phyloP scores from a whole-genome alignment of 37 sponge, comb jelly and placozoan genomes.

The Halichondria panicea region DNA sequence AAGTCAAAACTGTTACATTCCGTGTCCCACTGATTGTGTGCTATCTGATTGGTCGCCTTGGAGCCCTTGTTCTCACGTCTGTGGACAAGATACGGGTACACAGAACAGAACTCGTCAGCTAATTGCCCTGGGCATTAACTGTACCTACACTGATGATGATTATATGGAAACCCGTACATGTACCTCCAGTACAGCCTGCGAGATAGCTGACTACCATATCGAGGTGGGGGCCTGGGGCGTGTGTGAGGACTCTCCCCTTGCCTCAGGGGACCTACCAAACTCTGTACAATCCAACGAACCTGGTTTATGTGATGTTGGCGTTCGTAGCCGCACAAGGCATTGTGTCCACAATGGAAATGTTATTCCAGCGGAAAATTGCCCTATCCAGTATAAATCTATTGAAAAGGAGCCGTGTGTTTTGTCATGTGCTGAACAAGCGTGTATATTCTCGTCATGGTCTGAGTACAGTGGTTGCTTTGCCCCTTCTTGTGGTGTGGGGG shows the following conservation, averaged over 20 bases:
- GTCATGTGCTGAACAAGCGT: no score
- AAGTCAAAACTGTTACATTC: conserved; percentile 3
- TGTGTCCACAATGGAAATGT: conserved; percentile 14
- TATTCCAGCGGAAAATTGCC: no score
- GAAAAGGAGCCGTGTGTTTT: no score
- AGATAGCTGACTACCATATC: not conserved
- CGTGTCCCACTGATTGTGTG: conserved; percentile 34
- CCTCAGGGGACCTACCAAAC: not conserved
- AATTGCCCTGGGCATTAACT: not conserved
- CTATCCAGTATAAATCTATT: no score
- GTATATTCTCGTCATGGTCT: no score
- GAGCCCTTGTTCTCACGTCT: conserved; percentile 22
- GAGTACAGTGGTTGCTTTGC: no score
- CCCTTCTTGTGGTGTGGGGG: no score
- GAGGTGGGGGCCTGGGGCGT: conserved; percentile 11
- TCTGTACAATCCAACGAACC: not conserved
- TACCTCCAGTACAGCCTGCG: not conserved
- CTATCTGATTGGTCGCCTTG: conserved; percentile 37
- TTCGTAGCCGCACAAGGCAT: conserved; percentile 5
- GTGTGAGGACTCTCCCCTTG: not conserved
- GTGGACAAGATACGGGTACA: not conserved
- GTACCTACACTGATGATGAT: conserved; percentile 3
- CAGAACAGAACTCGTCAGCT: conserved; percentile 10
- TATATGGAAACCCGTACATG: conserved; percentile 9
- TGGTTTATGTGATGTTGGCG: conserved; percentile 9